These are phyloP conservation scores for Synanthedon formicaeformis DNA, from an alignment of 2,888 invertebrate species.

Conservation along the genomic window DNA sequence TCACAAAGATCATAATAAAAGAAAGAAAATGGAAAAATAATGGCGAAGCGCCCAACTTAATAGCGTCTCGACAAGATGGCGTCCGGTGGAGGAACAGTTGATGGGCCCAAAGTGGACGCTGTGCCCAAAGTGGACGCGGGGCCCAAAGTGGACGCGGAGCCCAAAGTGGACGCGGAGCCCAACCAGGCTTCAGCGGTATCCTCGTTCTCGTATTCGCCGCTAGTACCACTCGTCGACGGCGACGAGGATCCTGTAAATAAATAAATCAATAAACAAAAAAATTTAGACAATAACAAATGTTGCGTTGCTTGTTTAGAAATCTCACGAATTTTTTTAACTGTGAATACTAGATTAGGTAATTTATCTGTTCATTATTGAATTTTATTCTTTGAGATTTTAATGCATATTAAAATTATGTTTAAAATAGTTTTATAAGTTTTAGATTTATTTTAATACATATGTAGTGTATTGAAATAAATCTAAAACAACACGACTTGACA, in stretches of 20 bases:
- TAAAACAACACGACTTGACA: no score
- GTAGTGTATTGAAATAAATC: no score
- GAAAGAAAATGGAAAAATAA: conserved; percentile 10
- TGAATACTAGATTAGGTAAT: no score
- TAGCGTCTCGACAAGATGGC: conserved; percentile 45
- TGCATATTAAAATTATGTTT: no score
- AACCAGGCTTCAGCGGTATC: background rate
- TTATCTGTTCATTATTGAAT: no score
- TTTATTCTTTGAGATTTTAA: no score
- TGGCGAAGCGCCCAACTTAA: conserved; percentile 63
- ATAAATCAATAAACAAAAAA: background rate
- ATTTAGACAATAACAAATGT: background rate
- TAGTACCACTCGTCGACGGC: conserved; percentile 24
- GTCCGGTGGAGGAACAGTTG: background rate
- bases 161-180: background rate
- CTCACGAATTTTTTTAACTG: no score
- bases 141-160: background rate
- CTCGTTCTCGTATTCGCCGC: conserved; percentile 2
- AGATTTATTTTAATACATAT: no score
- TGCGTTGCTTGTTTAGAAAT: no score
- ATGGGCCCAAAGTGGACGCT: background rate
- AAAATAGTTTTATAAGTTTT: no score
- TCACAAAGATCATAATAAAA: no score
- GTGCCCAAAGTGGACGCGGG: background rate
- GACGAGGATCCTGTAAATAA: conserved; percentile 30